Conservation (phyloP, 2,797 vertebrate species). For the Ctenosaura bakeri region DNA sequence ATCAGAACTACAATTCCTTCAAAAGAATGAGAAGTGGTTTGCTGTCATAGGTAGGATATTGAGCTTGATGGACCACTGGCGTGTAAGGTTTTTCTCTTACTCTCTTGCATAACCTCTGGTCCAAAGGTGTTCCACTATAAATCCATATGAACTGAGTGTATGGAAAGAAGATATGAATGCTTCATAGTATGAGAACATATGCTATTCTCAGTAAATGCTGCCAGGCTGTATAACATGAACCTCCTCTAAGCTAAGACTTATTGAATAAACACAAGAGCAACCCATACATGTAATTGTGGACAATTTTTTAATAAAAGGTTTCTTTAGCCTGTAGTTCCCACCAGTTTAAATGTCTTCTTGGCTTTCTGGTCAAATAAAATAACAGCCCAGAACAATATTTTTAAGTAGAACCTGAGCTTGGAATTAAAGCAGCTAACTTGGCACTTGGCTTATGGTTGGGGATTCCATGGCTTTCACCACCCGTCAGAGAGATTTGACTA, state of each 20-base stretch:
- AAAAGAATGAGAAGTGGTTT: neutral
- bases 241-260: constrained; percentile 27
- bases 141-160: neutral
- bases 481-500: constrained; percentile 26
- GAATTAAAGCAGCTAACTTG: constrained; percentile 16
- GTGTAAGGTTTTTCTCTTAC: neutral
- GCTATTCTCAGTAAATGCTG: constrained; percentile 15
- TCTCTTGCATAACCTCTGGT: neutral
- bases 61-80: neutral
- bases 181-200: neutral
- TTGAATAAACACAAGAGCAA: constrained; percentile 42
- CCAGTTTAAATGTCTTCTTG: constrained; percentile 56
- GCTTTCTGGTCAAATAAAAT: constrained; percentile 52
- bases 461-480: constrained; percentile 34
- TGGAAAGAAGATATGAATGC: constrained; percentile 22
- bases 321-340: constrained; percentile 49
- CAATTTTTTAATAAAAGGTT: constrained; percentile 48
- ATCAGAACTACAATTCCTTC: neutral
- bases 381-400: constrained; percentile 50
- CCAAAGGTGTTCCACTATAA: neutral
- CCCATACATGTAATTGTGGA: constrained; percentile 47
- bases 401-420: constrained; percentile 54
- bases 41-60: no score
- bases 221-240: constrained; percentile 27
- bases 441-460: constrained; percentile 26